These are phyloP conservation scores for Yponomeuta malinellus DNA, from an alignment of 2,888 invertebrate genomes.

Conservation along the genomic window DNA sequence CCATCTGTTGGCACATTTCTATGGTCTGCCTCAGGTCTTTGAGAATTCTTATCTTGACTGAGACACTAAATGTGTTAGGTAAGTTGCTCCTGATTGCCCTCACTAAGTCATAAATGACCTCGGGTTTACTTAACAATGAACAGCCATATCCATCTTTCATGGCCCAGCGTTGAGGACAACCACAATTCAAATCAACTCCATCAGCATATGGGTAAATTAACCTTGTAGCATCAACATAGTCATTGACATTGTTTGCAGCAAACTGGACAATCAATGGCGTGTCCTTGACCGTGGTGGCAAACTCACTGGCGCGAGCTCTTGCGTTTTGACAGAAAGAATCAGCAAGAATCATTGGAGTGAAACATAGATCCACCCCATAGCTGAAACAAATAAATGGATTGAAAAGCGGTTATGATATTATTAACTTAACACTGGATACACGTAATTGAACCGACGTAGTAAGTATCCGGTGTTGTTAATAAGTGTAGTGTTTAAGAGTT, in stretches of 20 bases:
- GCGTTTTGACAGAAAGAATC: conserved; percentile 93
- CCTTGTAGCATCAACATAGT: conserved; percentile 90
- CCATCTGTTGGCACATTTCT: conserved; percentile 85
- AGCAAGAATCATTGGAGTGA: conserved; percentile 97
- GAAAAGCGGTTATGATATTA: background rate
- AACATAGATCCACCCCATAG: conserved; percentile 92
- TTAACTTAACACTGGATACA: background rate
- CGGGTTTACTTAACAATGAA: conserved; percentile 87
- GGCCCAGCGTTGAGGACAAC: conserved; percentile 98
- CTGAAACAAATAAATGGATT: conserved; percentile 48
- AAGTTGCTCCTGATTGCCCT: conserved; percentile 83
- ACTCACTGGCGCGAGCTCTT: conserved; percentile 90
- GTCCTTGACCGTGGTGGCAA: conserved; percentile 85
- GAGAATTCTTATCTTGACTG: conserved; percentile 92
- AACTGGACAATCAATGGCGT: conserved; percentile 94
- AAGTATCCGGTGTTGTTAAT: too few relatives aligned
- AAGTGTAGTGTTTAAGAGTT: too few relatives aligned
- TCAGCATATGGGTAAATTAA: conserved; percentile 88
- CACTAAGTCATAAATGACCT: conserved; percentile 88
- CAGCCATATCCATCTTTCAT: conserved; percentile 93
- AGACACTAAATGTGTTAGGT: conserved; percentile 86
- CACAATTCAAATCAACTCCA: conserved; percentile 98
- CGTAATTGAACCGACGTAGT: too few relatives aligned
- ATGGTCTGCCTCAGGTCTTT: conserved; percentile 83
- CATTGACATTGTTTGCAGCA: conserved; percentile 89